These are phyloP conservation scores for Progne subis DNA, from an alignment of 2,113 vertebrate genomes.

Conservation along the genomic window DNA sequence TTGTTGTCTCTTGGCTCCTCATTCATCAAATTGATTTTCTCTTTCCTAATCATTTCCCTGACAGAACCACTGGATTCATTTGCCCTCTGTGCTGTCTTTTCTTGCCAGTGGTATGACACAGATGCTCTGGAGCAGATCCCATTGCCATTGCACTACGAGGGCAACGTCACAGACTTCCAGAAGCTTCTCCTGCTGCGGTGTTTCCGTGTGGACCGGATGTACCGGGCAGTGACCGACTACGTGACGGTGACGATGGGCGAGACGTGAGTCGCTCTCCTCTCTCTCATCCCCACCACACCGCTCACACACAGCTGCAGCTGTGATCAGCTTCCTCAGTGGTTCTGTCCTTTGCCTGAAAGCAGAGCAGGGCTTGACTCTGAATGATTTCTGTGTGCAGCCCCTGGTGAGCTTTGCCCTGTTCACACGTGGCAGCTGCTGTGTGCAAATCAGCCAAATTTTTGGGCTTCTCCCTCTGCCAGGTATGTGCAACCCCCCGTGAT, in stretches of 20 bases:
- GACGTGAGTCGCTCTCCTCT: slow-evolving; percentile 74
- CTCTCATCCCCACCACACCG: not conserved
- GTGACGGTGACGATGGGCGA: slow-evolving; percentile 86
- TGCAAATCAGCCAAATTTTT: not conserved
- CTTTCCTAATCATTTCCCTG: not conserved
- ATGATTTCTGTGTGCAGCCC: not conserved
- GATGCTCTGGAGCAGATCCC: slow-evolving; percentile 85
- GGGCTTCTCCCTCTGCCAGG: slow-evolving; percentile 64
- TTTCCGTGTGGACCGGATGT: slow-evolving; percentile 92
- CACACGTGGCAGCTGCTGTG: not conserved
- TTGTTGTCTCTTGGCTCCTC: not conserved
- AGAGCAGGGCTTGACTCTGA: not conserved
- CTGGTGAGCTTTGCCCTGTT: not conserved
- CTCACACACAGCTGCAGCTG: not conserved
- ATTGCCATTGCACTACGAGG: slow-evolving; percentile 81
- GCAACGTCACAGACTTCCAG: slow-evolving; percentile 84
- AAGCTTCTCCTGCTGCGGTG: slow-evolving; percentile 90
- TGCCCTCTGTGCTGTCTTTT: not conserved
- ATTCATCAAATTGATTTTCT: not conserved
- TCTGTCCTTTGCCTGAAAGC: not conserved
- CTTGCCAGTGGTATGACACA: slow-evolving; percentile 87
- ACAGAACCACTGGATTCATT: not conserved
- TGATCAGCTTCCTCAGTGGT: fast-evolving
- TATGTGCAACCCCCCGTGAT: slow-evolving; percentile 95
- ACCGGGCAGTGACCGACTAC: slow-evolving; percentile 89